Evolutionary conservation across 1,140 invertebrate genomes (phyloP).

Genomic region (Sesamia nonagrioides): DNA sequence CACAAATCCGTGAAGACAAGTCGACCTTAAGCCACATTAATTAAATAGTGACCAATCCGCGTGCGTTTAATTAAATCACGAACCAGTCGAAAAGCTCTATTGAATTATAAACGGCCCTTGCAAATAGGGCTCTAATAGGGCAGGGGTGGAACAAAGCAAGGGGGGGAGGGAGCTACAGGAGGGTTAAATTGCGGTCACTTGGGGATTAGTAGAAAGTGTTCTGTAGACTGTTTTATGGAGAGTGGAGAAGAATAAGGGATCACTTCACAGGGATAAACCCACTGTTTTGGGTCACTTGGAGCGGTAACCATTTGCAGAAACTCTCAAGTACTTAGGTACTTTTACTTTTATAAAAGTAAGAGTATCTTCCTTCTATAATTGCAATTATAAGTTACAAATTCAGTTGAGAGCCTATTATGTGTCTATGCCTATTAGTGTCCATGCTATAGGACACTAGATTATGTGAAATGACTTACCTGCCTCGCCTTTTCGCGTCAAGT

Average conservation of each 20-base stretch:
- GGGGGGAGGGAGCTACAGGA: neutral
- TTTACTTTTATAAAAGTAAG: too few species aligned
- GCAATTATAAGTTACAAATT: too few species aligned
- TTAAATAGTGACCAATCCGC: conserved; percentile 4
- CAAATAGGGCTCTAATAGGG: conserved; percentile 48
- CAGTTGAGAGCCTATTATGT: too few species aligned
- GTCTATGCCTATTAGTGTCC: too few species aligned
- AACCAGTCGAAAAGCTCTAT: conserved; percentile 34
- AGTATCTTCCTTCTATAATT: too few species aligned
- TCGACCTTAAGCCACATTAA: neutral
- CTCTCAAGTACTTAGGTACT: too few species aligned
- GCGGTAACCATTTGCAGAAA: neutral
- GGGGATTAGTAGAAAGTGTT: conserved; percentile 40
- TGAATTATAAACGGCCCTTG: conserved; percentile 30
- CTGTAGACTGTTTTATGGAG: conserved; percentile 3
- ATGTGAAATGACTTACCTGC: too few species aligned
- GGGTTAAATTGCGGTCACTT: conserved; percentile 37
- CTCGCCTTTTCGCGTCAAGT: too few species aligned
- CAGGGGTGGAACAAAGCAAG: neutral
- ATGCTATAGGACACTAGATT: too few species aligned
- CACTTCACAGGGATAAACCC: neutral
- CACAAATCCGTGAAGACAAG: neutral
- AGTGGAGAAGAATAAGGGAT: neutral
- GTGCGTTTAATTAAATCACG: conserved; percentile 39
- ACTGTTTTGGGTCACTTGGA: neutral